Conservation (phyloP, 2,113 vertebrate genomes). For the Sylvilagus bachmani region DNA sequence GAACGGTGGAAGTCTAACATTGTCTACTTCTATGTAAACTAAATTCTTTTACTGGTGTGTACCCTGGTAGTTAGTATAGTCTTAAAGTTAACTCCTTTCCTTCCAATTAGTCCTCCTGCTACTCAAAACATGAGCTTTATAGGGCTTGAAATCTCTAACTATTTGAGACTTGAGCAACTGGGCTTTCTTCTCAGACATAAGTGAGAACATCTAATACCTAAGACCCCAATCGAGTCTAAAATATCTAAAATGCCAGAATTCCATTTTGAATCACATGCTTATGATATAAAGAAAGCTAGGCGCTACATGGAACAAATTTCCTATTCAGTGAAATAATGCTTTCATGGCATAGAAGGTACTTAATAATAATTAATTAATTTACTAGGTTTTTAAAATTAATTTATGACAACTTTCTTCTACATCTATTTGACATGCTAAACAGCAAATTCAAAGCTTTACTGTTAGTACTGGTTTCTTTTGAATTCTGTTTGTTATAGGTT, state of each 20-base stretch:
- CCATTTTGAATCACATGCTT: background rate
- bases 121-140: background rate
- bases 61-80: background rate
- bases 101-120: background rate
- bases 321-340: background rate
- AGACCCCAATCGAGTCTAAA: background rate
- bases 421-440: background rate
- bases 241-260: background rate
- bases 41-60: background rate
- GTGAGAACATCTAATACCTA: background rate
- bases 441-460: background rate
- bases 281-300: background rate
- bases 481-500: constrained; percentile 4
- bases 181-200: constrained; percentile 12
- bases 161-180: background rate
- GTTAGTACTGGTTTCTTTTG: background rate
- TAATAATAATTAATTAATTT: background rate
- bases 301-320: background rate
- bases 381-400: constrained; percentile 8
- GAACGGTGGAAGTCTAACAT: background rate
- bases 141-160: background rate
- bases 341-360: background rate
- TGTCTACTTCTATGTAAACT: background rate
- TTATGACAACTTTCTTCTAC: background rate
- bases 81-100: background rate